Percentiles rank a stretch among this genome's conserved stretches.
Conservation (phyloP, 2,888 invertebrate genomes). For the Pseudolycoriella hygida region DNA sequence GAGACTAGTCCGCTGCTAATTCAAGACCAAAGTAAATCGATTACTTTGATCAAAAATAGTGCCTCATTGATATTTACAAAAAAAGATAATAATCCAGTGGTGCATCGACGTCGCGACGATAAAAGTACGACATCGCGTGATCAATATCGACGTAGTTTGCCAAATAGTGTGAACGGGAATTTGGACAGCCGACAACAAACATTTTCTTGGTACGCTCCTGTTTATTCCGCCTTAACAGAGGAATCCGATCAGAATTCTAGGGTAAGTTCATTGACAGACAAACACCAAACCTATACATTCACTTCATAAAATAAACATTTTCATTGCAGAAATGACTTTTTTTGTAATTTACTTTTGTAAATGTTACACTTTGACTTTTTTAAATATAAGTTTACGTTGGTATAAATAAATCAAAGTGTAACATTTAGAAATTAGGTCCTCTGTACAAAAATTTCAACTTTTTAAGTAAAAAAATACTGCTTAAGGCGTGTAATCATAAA, state of each 20-base stretch:
- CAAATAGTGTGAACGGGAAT: not conserved
- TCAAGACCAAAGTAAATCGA: constrained; percentile 2
- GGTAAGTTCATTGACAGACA: constrained; percentile 20
- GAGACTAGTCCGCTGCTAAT: too few species aligned
- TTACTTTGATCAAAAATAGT: constrained; percentile 18
- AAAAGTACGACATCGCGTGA: not conserved
- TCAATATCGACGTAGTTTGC: not conserved
- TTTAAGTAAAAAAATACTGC: too few species aligned
- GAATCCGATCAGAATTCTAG: constrained; percentile 29
- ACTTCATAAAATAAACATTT: too few species aligned
- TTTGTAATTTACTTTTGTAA: too few species aligned
- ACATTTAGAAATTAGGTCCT: too few species aligned
- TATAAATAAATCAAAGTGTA: too few species aligned
- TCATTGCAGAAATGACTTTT: too few species aligned
- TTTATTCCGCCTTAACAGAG: constrained; percentile 29
- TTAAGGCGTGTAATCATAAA: too few species aligned
- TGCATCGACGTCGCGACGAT: constrained; percentile 3
- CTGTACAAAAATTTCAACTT: too few species aligned
- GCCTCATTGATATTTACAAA: constrained; percentile 27
- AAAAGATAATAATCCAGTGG: constrained; percentile 17
- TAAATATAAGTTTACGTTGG: too few species aligned
- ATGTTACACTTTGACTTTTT: too few species aligned
- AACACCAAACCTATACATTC: too few species aligned
- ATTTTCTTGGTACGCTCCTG: constrained; percentile 30
- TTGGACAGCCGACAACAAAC: constrained; percentile 22